These are phyloP conservation scores for Trematomus bernacchii DNA, from an alignment of 2,797 vertebrate species.

Conservation along the genomic window DNA sequence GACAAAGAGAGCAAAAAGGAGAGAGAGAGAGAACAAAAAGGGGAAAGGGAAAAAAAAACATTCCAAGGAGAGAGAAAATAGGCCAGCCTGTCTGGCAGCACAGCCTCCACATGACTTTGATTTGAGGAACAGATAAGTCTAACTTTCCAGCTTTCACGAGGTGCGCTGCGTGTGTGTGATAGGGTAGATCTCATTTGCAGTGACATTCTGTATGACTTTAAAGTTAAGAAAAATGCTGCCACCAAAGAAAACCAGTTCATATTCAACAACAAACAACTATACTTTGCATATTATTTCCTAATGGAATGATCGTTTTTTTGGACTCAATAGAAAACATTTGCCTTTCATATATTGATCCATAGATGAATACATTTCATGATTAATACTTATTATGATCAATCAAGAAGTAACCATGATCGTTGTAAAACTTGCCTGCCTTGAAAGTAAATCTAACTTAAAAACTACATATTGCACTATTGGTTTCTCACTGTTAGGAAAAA, in stretches of 20 bases:
- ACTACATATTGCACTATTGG: background rate
- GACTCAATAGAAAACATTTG: slow-evolving; percentile 5
- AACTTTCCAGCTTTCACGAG: slow-evolving; percentile 66
- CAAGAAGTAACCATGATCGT: background rate
- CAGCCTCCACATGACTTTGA: slow-evolving; percentile 82
- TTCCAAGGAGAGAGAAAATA: slow-evolving; percentile 77
- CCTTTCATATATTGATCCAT: slow-evolving; percentile 10
- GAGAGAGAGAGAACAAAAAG: slow-evolving; percentile 16
- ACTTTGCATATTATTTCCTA: background rate
- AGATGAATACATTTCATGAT: background rate
- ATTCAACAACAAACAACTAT: background rate
- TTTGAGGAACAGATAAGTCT: slow-evolving; percentile 78
- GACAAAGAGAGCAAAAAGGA: slow-evolving; percentile 42
- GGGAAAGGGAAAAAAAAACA: slow-evolving; percentile 40
- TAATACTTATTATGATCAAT: slow-evolving; percentile 1
- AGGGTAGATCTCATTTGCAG: slow-evolving; percentile 40
- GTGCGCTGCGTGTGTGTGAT: slow-evolving; percentile 45
- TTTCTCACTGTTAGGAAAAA: background rate
- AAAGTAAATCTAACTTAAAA: background rate
- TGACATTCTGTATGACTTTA: slow-evolving; percentile 33
- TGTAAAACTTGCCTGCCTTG: background rate
- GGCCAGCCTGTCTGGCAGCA: slow-evolving; percentile 76
- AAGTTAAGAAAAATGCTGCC: slow-evolving; percentile 24
- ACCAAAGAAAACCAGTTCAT: slow-evolving; percentile 6
- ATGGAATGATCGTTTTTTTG: background rate